phyloP scores from a whole-genome alignment of 2,888 invertebrate genomes.

The Melinopterus prodromus region DNA sequence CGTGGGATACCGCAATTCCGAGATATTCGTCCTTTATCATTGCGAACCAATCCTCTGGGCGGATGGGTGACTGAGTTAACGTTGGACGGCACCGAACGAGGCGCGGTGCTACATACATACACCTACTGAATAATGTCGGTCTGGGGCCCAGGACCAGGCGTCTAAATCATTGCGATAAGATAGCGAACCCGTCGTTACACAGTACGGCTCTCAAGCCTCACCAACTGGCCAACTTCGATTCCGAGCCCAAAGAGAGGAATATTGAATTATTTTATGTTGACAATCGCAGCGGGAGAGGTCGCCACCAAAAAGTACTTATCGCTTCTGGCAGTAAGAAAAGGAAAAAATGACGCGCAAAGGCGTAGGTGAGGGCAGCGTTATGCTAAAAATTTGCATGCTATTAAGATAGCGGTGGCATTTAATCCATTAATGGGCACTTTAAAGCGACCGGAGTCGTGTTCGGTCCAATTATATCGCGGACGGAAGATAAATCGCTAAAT shows the following conservation, averaged over 20 bases:
- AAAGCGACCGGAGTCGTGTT: background rate
- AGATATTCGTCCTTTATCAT: background rate
- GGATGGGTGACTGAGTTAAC: background rate
- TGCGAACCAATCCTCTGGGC: background rate
- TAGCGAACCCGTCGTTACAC: slow-evolving; percentile 39
- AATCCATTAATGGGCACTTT: slow-evolving; percentile 4
- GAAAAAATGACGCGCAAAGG: background rate
- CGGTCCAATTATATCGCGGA: background rate
- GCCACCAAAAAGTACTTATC: background rate
- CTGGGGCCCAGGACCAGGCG: slow-evolving; percentile 13
- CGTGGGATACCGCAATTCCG: background rate
- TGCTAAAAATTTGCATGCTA: background rate
- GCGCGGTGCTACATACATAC: background rate
- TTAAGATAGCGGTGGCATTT: background rate
- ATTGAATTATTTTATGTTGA: slow-evolving; percentile 4
- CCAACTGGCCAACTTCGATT: slow-evolving; percentile 20
- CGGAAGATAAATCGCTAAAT: background rate
- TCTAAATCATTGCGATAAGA: slow-evolving; percentile 42
- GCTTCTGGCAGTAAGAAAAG: background rate
- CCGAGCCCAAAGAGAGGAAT: background rate
- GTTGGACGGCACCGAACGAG: background rate
- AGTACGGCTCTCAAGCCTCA: slow-evolving; percentile 40
- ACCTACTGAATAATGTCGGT: background rate
- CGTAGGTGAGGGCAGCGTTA: background rate
- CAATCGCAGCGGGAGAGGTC: background rate